Percentiles rank a stretch among this genome's conserved stretches.
phyloP scores from a whole-genome alignment of 2,797 vertebrate species.

The Hapalemur alaotrensis region DNA sequence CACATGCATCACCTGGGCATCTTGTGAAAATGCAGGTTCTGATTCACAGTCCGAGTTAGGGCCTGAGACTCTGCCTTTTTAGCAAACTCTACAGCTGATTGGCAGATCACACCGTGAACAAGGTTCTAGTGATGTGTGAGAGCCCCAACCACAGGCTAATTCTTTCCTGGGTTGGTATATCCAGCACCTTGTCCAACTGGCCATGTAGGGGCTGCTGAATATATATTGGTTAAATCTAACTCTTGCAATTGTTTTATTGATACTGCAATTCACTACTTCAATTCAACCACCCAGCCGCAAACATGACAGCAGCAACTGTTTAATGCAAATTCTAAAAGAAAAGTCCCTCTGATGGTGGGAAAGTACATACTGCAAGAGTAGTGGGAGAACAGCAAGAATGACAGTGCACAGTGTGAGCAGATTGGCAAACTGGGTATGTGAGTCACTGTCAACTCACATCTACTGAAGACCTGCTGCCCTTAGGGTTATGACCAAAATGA shows the following conservation, averaged over 20 bases:
- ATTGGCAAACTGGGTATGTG: neutral
- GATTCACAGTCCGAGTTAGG: neutral
- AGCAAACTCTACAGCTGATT: neutral
- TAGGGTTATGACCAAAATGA: neutral
- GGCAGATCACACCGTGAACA: neutral
- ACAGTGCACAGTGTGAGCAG: neutral
- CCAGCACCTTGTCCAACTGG: neutral
- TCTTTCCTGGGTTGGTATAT: neutral
- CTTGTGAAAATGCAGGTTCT: neutral
- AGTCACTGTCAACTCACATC: neutral
- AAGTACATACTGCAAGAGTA: neutral
- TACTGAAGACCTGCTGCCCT: neutral
- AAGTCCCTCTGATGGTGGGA: neutral
- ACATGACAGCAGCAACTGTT: neutral
- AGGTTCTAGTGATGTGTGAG: neutral
- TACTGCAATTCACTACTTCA: neutral
- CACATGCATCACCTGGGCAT: fast-evolving
- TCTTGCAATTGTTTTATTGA: neutral
- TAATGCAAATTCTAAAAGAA: neutral
- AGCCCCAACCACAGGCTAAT: neutral
- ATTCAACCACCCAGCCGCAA: neutral
- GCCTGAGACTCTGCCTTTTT: neutral
- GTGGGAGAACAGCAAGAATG: neutral
- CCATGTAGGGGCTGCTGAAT: neutral
- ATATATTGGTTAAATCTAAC: neutral